phyloP scores from a whole-genome alignment of 2,113 vertebrate genomes.

The Mystacornis crossleyi region DNA sequence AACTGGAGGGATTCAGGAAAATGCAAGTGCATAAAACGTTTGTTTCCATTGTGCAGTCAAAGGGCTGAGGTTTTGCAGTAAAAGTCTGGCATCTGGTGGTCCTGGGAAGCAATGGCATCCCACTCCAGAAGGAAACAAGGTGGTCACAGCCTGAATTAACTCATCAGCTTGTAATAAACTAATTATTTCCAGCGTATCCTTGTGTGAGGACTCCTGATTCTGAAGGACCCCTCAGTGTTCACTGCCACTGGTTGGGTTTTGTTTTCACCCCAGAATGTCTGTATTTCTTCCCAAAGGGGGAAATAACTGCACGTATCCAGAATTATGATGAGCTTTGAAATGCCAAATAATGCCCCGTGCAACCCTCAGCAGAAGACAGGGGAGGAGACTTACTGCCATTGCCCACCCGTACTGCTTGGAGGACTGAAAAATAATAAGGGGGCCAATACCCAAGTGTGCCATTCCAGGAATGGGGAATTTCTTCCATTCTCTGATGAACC shows the following conservation, averaged over 20 bases:
- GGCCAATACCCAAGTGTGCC: background rate
- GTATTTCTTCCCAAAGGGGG: background rate
- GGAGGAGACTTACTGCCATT: background rate
- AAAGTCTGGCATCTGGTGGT: constrained; percentile 82
- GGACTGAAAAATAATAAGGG: background rate
- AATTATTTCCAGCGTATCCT: background rate
- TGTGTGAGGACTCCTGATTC: background rate
- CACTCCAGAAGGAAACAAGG: background rate
- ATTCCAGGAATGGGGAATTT: background rate
- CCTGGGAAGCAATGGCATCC: background rate
- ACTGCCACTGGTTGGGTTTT: rapidly evolving
- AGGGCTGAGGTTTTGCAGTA: constrained; percentile 68
- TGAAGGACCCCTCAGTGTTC: background rate
- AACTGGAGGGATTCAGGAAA: background rate
- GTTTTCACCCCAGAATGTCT: background rate
- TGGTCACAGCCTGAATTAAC: background rate
- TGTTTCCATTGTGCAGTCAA: background rate
- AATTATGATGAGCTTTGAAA: background rate
- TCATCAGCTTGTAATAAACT: background rate
- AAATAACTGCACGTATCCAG: background rate
- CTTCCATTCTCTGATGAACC: background rate
- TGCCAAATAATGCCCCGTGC: background rate
- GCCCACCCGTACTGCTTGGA: background rate
- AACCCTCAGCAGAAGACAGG: background rate
- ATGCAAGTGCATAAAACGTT: background rate